These are phyloP conservation scores for Eueremaeus valkanovi DNA, from an alignment of 2,888 invertebrate species.

Conservation along the genomic window DNA sequence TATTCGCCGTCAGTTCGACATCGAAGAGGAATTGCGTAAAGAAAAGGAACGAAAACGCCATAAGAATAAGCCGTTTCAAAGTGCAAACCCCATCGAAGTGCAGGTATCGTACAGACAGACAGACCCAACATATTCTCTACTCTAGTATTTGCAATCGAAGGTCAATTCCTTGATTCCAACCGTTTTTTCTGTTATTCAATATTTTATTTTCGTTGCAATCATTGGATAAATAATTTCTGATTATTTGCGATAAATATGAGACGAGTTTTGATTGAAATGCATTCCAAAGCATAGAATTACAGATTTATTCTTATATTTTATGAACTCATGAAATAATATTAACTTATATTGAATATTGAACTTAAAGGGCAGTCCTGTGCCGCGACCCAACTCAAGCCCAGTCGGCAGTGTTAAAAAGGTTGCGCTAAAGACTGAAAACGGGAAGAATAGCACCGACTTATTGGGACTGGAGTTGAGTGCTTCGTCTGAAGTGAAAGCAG, in stretches of 20 bases:
- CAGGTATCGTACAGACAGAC: too few species aligned
- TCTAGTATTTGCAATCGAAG: background rate
- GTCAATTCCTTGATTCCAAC: background rate
- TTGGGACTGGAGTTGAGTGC: slow-evolving; percentile 31
- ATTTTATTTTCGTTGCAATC: slow-evolving; percentile 14
- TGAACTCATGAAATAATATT: too few species aligned
- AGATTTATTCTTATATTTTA: background rate
- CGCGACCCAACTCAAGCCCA: slow-evolving; percentile 39
- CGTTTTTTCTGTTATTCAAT: slow-evolving; percentile 15
- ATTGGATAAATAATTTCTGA: too few species aligned
- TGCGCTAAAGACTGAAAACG: background rate
- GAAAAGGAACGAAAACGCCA: slow-evolving; percentile 46
- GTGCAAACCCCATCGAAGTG: slow-evolving; percentile 37
- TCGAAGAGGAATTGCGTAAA: slow-evolving; percentile 51
- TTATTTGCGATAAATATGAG: too few species aligned
- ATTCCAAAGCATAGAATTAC: too few species aligned
- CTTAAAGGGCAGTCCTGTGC: slow-evolving; percentile 36
- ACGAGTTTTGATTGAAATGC: too few species aligned
- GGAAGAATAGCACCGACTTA: background rate
- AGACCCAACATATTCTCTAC: too few species aligned
- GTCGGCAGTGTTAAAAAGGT: slow-evolving; percentile 38
- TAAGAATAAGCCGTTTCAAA: slow-evolving; percentile 44
- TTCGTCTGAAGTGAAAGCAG: slow-evolving; percentile 49
- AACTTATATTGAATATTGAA: background rate
- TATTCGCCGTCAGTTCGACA: slow-evolving; percentile 52